Conservation (phyloP, 2,797 vertebrate genomes). For the Ctenopoma multispine region DNA sequence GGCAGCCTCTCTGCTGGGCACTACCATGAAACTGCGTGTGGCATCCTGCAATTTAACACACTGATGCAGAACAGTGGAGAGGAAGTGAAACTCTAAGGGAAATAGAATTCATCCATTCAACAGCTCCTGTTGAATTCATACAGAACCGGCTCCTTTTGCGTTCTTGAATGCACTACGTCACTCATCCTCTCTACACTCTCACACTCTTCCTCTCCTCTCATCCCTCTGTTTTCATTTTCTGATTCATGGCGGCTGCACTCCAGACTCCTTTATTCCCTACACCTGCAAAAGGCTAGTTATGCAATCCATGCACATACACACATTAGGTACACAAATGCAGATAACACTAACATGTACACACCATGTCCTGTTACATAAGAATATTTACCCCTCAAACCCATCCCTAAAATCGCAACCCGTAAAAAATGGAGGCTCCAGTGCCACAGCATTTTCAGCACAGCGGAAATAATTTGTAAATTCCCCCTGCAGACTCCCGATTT, state of each 20-base stretch:
- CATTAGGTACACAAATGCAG: constrained; percentile 25
- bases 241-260: constrained; percentile 63
- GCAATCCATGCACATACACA: constrained; percentile 35
- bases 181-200: constrained; percentile 44
- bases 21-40: constrained; percentile 77
- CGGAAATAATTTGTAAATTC: constrained; percentile 79
- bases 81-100: constrained; percentile 77
- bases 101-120: constrained; percentile 76
- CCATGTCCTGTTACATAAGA: constrained; percentile 60
- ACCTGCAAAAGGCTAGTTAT: constrained; percentile 66
- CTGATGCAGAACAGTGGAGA: constrained; percentile 74
- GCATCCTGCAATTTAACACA: constrained; percentile 77
- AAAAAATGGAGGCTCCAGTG: constrained; percentile 61
- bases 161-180: constrained; percentile 53
- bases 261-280: constrained; percentile 46
- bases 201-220: constrained; percentile 54
- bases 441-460: constrained; percentile 67
- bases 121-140: constrained; percentile 60
- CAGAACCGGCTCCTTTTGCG: constrained; percentile 62
- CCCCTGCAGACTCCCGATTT: constrained; percentile 74
- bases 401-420: constrained; percentile 51
- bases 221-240: constrained; percentile 60
- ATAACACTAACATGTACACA: constrained; percentile 26
- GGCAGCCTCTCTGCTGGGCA: constrained; percentile 63
- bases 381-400: constrained; percentile 39